phyloP scores from a whole-genome alignment of 2,113 vertebrate genomes.

The Apistogramma diplotaenia region DNA sequence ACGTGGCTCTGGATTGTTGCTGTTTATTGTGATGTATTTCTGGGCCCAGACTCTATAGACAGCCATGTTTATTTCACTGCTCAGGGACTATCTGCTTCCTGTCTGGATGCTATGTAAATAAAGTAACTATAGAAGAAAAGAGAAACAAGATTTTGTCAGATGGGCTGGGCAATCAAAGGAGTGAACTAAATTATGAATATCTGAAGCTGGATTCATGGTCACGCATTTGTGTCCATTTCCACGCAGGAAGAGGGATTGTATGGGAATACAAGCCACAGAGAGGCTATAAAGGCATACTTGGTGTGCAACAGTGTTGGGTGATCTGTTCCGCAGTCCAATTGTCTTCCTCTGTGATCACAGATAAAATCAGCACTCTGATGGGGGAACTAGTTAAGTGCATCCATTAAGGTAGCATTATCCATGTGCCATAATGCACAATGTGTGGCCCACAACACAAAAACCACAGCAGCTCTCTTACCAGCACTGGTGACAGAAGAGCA shows the following conservation, averaged over 20 bases:
- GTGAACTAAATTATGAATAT: background rate
- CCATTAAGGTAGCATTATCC: background rate
- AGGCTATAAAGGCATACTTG: background rate
- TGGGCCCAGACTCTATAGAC: conserved; percentile 20
- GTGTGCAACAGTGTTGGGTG: background rate
- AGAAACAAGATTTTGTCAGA: background rate
- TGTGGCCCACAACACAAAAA: background rate
- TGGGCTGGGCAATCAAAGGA: background rate
- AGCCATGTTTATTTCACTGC: conserved; percentile 25
- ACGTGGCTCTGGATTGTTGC: conserved; percentile 26
- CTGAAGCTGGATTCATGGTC: background rate
- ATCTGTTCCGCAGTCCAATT: background rate
- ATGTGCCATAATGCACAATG: background rate
- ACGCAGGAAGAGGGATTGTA: background rate
- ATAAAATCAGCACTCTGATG: background rate
- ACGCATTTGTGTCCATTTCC: too few species aligned
- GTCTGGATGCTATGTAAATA: conserved; percentile 15
- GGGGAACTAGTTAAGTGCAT: background rate
- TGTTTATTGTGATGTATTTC: conserved; percentile 21
- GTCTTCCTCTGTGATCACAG: background rate
- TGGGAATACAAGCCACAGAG: background rate
- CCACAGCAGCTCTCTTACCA: background rate
- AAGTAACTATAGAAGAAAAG: background rate
- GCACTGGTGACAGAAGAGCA: background rate
- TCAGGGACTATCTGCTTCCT: conserved; percentile 4